Conservation (phyloP, 2,113 vertebrate species). For the Trinectes maculatus region DNA sequence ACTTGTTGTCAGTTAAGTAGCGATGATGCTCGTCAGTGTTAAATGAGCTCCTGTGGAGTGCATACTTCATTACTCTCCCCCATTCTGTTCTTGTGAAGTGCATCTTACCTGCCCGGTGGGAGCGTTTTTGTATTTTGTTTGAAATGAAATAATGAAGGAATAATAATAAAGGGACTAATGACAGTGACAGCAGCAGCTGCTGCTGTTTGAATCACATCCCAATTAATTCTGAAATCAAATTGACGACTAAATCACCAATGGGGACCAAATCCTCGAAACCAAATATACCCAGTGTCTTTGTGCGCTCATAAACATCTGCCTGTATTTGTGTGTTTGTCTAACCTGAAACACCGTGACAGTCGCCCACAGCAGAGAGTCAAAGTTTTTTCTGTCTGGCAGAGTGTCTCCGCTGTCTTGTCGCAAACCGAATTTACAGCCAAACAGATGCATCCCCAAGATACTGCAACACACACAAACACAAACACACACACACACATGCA, state of each 20-base stretch:
- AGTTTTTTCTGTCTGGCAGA: constrained; percentile 95
- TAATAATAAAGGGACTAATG: neutral
- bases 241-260: neutral
- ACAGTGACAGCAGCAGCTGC: constrained; percentile 43
- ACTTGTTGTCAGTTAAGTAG: constrained; percentile 41
- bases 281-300: neutral
- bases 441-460: constrained; percentile 98
- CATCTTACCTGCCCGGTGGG: constrained; percentile 45
- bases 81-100: constrained; percentile 22
- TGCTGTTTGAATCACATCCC: constrained; percentile 16
- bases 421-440: constrained; percentile 94
- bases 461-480: constrained; percentile 75
- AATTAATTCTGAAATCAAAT: constrained; percentile 14
- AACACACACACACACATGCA: constrained; percentile 9
- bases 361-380: constrained; percentile 97
- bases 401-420: constrained; percentile 93
- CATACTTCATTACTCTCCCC: constrained; percentile 44
- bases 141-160: constrained; percentile 53
- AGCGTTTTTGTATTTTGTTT: constrained; percentile 33
- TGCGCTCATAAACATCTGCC: neutral
- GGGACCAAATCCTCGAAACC: constrained; percentile 5
- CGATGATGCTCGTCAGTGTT: constrained; percentile 63
- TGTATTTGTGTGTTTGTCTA: constrained; percentile 27
- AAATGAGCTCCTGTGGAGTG: constrained; percentile 51
- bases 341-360: constrained; percentile 99